Evolutionary conservation across 2,797 vertebrate genomes (phyloP).

Genomic region (Gallirallus australis): DNA sequence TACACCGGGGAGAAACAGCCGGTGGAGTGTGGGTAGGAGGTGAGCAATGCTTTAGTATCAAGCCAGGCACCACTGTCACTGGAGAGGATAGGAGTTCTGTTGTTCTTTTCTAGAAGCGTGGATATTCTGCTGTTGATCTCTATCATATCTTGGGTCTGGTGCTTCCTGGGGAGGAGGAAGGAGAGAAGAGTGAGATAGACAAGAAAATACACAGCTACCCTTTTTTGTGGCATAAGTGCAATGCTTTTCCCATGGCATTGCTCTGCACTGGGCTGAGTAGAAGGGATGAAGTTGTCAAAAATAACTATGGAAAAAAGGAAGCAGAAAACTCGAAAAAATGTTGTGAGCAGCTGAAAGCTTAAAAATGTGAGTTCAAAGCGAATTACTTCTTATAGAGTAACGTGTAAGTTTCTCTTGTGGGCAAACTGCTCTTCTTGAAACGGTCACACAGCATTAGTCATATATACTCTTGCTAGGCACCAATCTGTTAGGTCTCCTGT

Average conservation of each 20-base stretch:
- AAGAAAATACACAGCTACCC: neutral
- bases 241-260: neutral
- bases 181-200: neutral
- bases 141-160: neutral
- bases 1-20: neutral
- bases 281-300: neutral
- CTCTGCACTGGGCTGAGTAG: neutral
- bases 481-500: constrained; percentile 9
- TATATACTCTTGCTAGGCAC: neutral
- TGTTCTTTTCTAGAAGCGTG: neutral
- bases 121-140: neutral
- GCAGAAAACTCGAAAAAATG: neutral
- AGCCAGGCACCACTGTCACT: neutral
- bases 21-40: fast-evolving
- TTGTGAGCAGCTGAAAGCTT: neutral
- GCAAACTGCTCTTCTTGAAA: constrained; percentile 35
- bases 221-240: neutral
- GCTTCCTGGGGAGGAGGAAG: neutral
- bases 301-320: constrained; percentile 9
- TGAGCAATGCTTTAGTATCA: neutral
- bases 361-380: constrained; percentile 14
- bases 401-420: neutral
- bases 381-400: neutral
- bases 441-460: constrained; percentile 44
- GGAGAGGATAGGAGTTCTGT: neutral